phyloP scores from a whole-genome alignment of 2,113 vertebrate species.

The Gallinago media region DNA sequence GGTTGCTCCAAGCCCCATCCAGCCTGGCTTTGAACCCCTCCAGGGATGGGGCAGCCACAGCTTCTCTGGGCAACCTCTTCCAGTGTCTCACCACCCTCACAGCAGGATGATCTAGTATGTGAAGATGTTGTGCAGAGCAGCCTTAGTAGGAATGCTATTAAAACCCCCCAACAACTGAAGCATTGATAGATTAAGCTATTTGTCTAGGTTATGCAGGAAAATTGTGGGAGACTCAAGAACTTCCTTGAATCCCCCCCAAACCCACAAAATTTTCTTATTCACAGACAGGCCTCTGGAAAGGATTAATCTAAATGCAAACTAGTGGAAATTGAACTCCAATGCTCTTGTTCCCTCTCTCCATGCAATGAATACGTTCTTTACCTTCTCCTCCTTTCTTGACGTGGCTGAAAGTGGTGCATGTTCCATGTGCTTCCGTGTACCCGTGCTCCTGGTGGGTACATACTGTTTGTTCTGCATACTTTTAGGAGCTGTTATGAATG shows the following conservation, averaged over 20 bases:
- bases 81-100: too few species aligned
- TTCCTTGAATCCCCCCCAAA: neutral
- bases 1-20: too few species aligned
- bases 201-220: neutral
- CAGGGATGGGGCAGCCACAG: too few species aligned
- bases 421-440: neutral
- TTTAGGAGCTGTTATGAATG: neutral
- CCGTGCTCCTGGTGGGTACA: rapidly evolving
- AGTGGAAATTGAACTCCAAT: neutral
- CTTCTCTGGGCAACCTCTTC: too few species aligned
- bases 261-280: neutral
- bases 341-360: neutral
- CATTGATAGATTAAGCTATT: neutral
- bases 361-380: neutral
- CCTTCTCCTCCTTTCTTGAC: neutral
- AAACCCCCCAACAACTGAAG: neutral
- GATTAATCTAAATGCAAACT: neutral
- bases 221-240: neutral
- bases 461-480: neutral
- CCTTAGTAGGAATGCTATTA: neutral
- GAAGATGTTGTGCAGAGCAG: neutral
- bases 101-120: neutral
- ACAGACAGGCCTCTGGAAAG: neutral
- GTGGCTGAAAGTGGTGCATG: neutral
- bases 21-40: too few species aligned